A percentile compares a stretch with the other conserved stretches of the same genome.
These are phyloP conservation scores for Meleagris gallopavo DNA, from an alignment of 2,113 vertebrate species.

Conservation along the genomic window DNA sequence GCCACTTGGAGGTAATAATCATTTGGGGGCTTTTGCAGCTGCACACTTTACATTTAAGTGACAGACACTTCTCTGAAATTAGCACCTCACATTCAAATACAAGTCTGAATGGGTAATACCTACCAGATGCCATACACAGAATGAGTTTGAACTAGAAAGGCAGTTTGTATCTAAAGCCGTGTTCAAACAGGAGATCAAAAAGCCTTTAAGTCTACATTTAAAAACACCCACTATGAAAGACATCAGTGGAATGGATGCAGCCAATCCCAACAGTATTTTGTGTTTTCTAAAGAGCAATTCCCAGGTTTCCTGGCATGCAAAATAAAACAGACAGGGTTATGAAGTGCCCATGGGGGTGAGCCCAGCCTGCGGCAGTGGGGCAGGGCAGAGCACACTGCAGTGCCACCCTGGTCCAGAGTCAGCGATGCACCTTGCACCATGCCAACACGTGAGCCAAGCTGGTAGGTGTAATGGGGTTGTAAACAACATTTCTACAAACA, in stretches of 20 bases:
- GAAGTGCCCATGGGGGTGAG: rapidly evolving
- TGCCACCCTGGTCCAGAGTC: not conserved
- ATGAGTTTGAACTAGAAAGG: not conserved
- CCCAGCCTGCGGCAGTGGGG: not conserved
- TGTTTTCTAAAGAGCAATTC: not conserved
- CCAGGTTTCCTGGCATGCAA: not conserved
- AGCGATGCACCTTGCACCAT: not conserved
- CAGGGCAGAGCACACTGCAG: not conserved
- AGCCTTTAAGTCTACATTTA: not conserved
- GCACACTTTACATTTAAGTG: constrained; percentile 12
- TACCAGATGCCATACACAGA: not conserved
- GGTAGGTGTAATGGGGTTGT: not conserved
- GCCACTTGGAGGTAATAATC: not conserved
- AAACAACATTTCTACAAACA: not conserved
- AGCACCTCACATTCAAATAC: not conserved
- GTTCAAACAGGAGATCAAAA: not conserved
- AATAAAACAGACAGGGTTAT: not conserved
- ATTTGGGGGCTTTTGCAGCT: constrained; percentile 24
- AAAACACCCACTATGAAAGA: not conserved
- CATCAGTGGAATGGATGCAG: not conserved
- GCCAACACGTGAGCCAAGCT: rapidly evolving
- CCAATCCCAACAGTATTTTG: not conserved
- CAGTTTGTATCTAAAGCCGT: not conserved
- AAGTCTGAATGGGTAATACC: not conserved
- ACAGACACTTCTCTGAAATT: constrained; percentile 31